Evolutionary conservation across 2,113 vertebrate species (phyloP), one percentile per base, ranked within the genome.

Genomic region (Microcebus jonahi): DNA sequence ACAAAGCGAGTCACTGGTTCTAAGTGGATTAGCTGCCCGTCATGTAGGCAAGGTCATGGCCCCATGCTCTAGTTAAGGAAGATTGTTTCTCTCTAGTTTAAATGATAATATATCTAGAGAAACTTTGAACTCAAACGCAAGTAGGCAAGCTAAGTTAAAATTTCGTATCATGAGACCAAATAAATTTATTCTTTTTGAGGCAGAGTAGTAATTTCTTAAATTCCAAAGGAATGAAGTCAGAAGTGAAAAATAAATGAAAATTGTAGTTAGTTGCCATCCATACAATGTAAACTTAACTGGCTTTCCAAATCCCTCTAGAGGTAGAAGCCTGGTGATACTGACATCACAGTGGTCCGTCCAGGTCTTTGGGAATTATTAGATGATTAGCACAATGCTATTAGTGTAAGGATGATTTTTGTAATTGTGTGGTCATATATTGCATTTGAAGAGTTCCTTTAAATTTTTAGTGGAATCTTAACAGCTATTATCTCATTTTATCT

Each of bases 21-120:
- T 88, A 96, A 98, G 77, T 80, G 4, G 75, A 97, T 98, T 97
- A 97, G 96, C 84, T 96, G 90, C 92, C 96, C 94, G 95, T 97
- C 97, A 97, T 88, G 71, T 75, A 96, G 92, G 97, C 91, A 97
- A 98, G 96, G 94, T 96, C 90, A 94, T 59, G 96, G 94, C 90
- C 90, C 50, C 59, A 18, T 92, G 81, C 92, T 96, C 96, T 94
- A 92, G 97, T 97, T 97, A 95, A 95, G 94, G 88, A 92, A 95
- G 92, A 90, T 95, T 97, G 94, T 97, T 96, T 96, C 88, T 85
- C 76, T 97, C 76, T 83, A 94, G 90, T 95, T 95, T 95, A 96
- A 96, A 95, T 95, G 94, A 96, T 95, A 92, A 96, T 94, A 36
- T 95, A 96, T 75, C 71, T 81, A 76, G 70, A 94, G 85, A 95